Evolutionary conservation across 2,113 vertebrate species (phyloP).

Genomic region (Myiagra hebetior): DNA sequence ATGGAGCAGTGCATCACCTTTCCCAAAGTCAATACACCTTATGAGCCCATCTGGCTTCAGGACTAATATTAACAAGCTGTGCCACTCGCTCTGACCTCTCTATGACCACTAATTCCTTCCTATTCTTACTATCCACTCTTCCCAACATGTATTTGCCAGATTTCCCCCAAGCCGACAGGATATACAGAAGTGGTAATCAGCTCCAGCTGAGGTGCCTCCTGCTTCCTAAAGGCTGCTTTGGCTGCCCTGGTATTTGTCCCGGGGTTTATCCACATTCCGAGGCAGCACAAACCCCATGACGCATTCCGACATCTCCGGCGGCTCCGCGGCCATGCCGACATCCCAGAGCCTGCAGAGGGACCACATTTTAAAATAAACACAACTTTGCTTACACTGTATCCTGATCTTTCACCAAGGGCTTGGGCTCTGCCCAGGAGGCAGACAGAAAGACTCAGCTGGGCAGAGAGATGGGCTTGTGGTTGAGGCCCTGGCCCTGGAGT

Average conservation of each 20-base stretch:
- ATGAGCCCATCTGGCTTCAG: neutral
- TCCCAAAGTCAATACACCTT: neutral
- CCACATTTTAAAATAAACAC: conserved; percentile 44
- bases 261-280: neutral
- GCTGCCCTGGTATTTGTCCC: neutral
- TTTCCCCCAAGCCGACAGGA: neutral
- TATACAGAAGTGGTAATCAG: conserved; percentile 1
- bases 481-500: conserved; percentile 8
- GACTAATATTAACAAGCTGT: neutral
- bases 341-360: neutral
- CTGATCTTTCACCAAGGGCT: neutral
- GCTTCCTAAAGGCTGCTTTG: neutral
- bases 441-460: conserved; percentile 33
- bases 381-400: conserved; percentile 43
- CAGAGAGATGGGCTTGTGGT: conserved; percentile 26
- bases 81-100: conserved; percentile 12
- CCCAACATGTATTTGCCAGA: conserved; percentile 21
- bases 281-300: neutral
- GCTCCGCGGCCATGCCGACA: neutral
- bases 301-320: neutral
- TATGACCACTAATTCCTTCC: conserved; percentile 9
- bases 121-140: neutral
- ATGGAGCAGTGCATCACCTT: neutral
- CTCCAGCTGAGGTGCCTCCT: conserved; percentile 26
- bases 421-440: conserved; percentile 34